phyloP scores from a whole-genome alignment of 2,113 vertebrate genomes.

The Spheniscus mendiculus region DNA sequence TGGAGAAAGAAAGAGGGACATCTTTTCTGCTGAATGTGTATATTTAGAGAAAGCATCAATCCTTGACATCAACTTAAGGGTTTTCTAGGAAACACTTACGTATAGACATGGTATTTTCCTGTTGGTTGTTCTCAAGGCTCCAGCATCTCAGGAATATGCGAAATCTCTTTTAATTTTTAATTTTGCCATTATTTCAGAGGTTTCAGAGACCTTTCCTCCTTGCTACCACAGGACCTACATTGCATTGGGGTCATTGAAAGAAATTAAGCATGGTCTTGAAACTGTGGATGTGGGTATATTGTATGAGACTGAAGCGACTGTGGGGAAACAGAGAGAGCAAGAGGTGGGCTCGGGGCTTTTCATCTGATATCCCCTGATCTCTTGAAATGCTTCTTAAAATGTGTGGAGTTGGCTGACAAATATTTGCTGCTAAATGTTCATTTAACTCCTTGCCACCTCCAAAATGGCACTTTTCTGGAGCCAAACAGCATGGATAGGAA shows the following conservation, averaged over 20 bases:
- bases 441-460: neutral
- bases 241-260: neutral
- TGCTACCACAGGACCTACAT: rapidly evolving
- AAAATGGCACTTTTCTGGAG: neutral
- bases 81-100: neutral
- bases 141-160: neutral
- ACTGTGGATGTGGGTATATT: neutral
- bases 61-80: neutral
- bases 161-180: neutral
- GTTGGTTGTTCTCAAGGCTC: neutral
- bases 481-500: neutral
- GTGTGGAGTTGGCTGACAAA: neutral
- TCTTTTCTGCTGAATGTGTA: neutral
- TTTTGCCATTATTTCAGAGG: neutral
- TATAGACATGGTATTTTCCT: neutral
- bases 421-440: neutral
- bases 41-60: neutral
- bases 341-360: neutral
- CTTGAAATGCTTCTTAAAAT: neutral
- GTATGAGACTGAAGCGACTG: neutral
- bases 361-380: neutral
- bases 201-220: neutral
- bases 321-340: neutral
- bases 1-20: neutral
- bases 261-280: neutral